Base-by-base conservation (phyloP, 2,113 vertebrate species). In the Mormoops blainvillei region DNA sequence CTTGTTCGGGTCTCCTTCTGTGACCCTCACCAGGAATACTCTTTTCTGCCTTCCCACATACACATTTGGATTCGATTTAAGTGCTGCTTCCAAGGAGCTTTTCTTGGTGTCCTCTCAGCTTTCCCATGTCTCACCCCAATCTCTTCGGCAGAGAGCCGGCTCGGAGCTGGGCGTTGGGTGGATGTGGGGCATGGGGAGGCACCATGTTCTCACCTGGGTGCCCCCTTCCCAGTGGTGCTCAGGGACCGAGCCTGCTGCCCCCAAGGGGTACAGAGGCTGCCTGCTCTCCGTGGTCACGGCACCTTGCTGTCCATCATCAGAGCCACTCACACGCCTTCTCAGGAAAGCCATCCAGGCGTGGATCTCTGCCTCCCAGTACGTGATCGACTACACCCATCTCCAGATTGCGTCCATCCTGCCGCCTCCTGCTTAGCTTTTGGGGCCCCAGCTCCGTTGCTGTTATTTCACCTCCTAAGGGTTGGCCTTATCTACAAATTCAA, bases 401-500 rank as follows among this genome's bases (percentile, higher is more conserved):
- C 41, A 12, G 43, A 31, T 33, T 83, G 78, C 61, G 33, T 48
- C 89, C 33, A 1, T 77, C 67, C 85, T 86, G 31, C 96, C 58
- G 2, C 71, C 82, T 82, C 68, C 71, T 73, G 73, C 94, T 94
- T 52, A 54, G 80, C 71, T 88, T 95, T 82, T 4, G 68, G 87
- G 83, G 56, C 58, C 74, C 45, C 3, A 0, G 70, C 22, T 88
- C 61, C 18, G 3, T 33, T 7, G n/a, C 33, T 63, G 14, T 63
- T 45, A 28, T 92, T 54, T 88, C 19, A 70, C 36, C 52, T 95
- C 82, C 2, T 43, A 67, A 96, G 95, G 67, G 91, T 87, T 96
- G 95, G 93, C 78, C 71, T 94, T 89, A 70, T 97, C 81, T 96
- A 88, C 91, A 97, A 77, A 94, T 96, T 94, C 97, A 97, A 94